phyloP scores from a whole-genome alignment of 2,888 invertebrate genomes.

The Hipparchia semele region DNA sequence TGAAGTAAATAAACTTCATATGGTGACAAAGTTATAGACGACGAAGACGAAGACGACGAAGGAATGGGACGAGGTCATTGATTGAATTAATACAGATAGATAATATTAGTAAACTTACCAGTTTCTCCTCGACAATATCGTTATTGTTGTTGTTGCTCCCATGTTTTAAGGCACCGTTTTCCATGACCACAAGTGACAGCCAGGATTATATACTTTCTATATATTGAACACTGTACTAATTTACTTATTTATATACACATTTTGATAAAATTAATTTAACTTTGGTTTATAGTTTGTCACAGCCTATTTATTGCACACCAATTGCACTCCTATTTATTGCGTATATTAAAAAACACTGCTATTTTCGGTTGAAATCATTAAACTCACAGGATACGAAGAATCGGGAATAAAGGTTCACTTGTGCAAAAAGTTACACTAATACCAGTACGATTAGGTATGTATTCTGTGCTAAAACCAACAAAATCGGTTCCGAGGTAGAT shows the following conservation, averaged over 20 bases:
- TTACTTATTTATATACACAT: slow-evolving; percentile 44
- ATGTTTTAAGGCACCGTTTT: slow-evolving; percentile 84
- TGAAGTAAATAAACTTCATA: slow-evolving; percentile 1
- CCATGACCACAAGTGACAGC: slow-evolving; percentile 79
- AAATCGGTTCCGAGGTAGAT: neutral
- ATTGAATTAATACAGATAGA: neutral
- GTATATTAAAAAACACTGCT: slow-evolving; percentile 1
- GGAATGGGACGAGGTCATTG: too few relatives aligned
- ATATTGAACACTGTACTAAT: slow-evolving; percentile 44
- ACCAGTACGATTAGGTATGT: too few relatives aligned
- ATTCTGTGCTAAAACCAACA: neutral
- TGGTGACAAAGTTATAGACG: neutral
- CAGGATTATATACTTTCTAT: slow-evolving; percentile 52
- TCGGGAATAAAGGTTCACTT: neutral
- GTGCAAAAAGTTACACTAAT: neutral
- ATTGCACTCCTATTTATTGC: slow-evolving; percentile 25
- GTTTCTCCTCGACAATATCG: slow-evolving; percentile 77
- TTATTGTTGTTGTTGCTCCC: slow-evolving; percentile 83
- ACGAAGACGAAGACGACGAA: neutral
- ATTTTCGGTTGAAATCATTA: neutral
- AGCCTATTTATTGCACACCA: slow-evolving; percentile 33
- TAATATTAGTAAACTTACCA: slow-evolving; percentile 61
- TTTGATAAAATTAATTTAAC: slow-evolving; percentile 33
- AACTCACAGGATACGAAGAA: neutral
- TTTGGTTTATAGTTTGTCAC: slow-evolving; percentile 35